Conservation (phyloP, 2,797 vertebrate genomes). For the Sebastes taczanowskii region DNA sequence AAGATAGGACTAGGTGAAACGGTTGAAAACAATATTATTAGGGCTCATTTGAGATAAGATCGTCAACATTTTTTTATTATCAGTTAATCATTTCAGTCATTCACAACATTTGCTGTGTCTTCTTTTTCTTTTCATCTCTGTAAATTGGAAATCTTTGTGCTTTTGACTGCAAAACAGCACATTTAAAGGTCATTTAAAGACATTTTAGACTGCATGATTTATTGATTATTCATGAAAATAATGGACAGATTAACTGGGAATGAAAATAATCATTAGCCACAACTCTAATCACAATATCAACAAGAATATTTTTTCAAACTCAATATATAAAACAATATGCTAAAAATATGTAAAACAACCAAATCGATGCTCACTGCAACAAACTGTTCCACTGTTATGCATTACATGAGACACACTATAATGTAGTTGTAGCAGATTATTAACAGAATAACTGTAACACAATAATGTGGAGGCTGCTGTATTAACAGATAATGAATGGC, state of each 20-base stretch:
- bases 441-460: not conserved
- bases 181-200: not conserved
- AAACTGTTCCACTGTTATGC: not conserved
- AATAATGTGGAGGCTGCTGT: fast-evolving
- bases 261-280: not conserved
- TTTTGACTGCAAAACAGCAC: too few species aligned
- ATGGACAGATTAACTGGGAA: not conserved
- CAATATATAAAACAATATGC: not conserved
- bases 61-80: not conserved
- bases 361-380: not conserved
- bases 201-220: not conserved
- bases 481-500: not conserved
- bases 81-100: not conserved
- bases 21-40: too few species aligned
- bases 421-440: not conserved
- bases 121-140: too few species aligned
- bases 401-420: not conserved
- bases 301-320: not conserved
- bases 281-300: not conserved
- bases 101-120: not conserved
- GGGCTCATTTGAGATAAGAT: not conserved
- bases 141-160: not conserved
- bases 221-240: not conserved
- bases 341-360: not conserved
- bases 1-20: fast-evolving